Evolutionary conservation across 2,113 vertebrate species (phyloP).

Genomic region (Macrotis lagotis): DNA sequence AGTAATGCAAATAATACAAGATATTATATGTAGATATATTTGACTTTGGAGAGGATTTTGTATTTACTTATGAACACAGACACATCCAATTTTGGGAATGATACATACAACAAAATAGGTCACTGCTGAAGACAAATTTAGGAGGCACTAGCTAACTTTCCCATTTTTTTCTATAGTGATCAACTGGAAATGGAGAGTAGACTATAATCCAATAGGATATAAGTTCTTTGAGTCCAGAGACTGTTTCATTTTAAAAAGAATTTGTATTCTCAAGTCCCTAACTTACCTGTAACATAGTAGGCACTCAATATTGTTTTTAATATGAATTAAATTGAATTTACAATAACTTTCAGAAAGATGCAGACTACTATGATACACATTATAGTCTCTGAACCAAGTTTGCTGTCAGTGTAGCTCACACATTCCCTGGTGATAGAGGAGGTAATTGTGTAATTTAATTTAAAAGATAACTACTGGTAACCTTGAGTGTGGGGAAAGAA

Average conservation of each 20-base stretch:
- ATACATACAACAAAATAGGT: neutral
- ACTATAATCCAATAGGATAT: neutral
- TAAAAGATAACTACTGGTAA: neutral
- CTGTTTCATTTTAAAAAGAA: neutral
- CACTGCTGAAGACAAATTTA: neutral
- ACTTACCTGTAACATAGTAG: neutral
- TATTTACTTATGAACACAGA: neutral
- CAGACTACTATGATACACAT: neutral
- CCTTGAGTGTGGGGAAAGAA: neutral
- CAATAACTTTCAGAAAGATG: neutral
- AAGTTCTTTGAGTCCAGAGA: neutral
- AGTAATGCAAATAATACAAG: neutral
- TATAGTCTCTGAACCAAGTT: neutral
- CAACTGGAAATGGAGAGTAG: neutral
- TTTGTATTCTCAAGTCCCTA: neutral
- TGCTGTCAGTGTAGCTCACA: neutral
- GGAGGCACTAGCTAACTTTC: neutral
- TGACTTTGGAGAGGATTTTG: neutral
- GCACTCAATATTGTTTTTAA: neutral
- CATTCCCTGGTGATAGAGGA: neutral
- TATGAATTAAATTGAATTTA: neutral
- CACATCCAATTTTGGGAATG: neutral
- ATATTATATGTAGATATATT: neutral
- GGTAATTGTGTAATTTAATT: neutral
- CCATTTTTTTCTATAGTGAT: neutral